Conservation (phyloP, 2,888 invertebrate genomes). For the Mycalesis mineus region DNA sequence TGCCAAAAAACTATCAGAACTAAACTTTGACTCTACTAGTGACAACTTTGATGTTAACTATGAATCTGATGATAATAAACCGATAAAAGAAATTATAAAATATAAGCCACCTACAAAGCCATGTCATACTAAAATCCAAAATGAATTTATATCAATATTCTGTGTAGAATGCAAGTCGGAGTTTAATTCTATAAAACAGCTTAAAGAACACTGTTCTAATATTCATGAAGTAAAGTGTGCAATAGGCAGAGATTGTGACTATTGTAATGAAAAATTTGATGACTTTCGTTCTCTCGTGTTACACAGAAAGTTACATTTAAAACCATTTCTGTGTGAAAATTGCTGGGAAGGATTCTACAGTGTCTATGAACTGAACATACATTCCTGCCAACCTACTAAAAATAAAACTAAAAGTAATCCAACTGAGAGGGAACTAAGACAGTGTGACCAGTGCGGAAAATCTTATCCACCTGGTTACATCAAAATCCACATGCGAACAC, state of each 20-base stretch:
- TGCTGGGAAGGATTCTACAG: constrained; percentile 69
- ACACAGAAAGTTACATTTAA: constrained; percentile 65
- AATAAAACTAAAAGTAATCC: constrained; percentile 45
- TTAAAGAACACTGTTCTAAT: constrained; percentile 56
- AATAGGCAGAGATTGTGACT: constrained; percentile 64
- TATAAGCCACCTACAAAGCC: constrained; percentile 32
- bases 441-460: constrained; percentile 73
- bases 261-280: constrained; percentile 68
- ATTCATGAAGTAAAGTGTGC: constrained; percentile 54
- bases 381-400: constrained; percentile 55
- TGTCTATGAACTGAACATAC: constrained; percentile 45
- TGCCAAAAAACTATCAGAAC: constrained; percentile 47
- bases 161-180: constrained; percentile 68
- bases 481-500: constrained; percentile 67
- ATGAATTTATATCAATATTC: constrained; percentile 42
- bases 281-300: constrained; percentile 63
- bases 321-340: constrained; percentile 63
- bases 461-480: constrained; percentile 72
- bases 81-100: constrained; percentile 25
- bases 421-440: constrained; percentile 49
- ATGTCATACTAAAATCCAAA: constrained; percentile 31
- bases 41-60: constrained; percentile 50
- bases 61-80: constrained; percentile 48
- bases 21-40: constrained; percentile 39
- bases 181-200: constrained; percentile 46